These are phyloP conservation scores for Otolemur crassicaudatus DNA, from an alignment of 2,797 vertebrate species.

Conservation along the genomic window DNA sequence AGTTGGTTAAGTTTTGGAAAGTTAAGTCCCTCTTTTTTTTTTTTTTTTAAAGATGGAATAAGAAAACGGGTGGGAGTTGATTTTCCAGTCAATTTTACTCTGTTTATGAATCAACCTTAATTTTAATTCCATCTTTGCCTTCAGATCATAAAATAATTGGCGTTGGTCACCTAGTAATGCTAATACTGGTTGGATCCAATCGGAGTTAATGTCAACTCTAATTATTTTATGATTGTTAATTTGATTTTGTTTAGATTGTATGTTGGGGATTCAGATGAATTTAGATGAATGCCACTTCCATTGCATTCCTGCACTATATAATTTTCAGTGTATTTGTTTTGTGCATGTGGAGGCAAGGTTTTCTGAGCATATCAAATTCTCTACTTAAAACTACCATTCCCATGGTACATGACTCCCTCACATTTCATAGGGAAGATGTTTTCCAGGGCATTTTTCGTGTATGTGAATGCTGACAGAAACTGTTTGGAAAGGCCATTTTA, in stretches of 20 bases:
- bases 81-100: slow-evolving; percentile 15
- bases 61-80: slow-evolving; percentile 2
- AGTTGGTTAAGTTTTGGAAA: slow-evolving; percentile 47
- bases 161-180: background rate
- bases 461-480: background rate
- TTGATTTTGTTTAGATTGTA: background rate
- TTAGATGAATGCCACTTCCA: background rate
- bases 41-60: background rate
- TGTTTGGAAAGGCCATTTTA: background rate
- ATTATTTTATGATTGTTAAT: background rate
- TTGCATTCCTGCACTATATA: background rate
- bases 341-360: background rate
- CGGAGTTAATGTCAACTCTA: background rate
- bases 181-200: background rate
- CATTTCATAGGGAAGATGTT: background rate
- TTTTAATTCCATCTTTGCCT: slow-evolving; percentile 43
- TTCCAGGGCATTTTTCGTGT: background rate
- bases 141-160: background rate
- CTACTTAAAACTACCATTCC: background rate
- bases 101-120: slow-evolving; percentile 50
- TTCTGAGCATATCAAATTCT: background rate
- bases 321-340: background rate
- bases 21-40: background rate
- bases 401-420: background rate
- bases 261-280: background rate